These are phyloP conservation scores for Crossaster papposus DNA, from an alignment of 53 echinoderm and acorn worm genomes.

Conservation along the genomic window DNA sequence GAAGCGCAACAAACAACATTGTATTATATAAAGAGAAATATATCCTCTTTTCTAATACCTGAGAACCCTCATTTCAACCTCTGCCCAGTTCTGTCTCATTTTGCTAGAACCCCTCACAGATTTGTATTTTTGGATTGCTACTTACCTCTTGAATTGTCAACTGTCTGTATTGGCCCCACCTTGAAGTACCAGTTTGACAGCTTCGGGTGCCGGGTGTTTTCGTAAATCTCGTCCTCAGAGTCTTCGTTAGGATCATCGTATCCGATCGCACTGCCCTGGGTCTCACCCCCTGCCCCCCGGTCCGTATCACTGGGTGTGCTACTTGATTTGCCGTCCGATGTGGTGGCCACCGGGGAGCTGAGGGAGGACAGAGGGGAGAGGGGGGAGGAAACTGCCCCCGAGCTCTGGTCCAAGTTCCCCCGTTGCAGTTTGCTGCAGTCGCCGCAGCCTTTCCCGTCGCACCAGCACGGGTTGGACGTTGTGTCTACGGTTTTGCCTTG, in stretches of 20 bases:
- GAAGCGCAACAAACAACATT: too few species aligned
- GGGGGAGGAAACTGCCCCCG: conserved; percentile 37
- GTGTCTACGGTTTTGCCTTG: neutral
- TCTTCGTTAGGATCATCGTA: conserved; percentile 54
- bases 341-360: conserved; percentile 42
- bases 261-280: neutral
- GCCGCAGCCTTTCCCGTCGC: conserved; percentile 31
- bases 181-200: conserved; percentile 79
- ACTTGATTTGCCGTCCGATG: conserved; percentile 19
- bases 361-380: conserved; percentile 52
- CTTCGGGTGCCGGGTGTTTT: conserved; percentile 62
- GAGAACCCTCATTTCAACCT: too few species aligned
- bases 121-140: neutral
- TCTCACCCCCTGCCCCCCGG: conserved; percentile 45
- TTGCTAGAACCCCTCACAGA: too few species aligned
- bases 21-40: too few species aligned
- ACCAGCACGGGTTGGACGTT: conserved; percentile 4
- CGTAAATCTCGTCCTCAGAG: conserved; percentile 62
- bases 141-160: conserved; percentile 81
- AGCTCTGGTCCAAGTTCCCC: conserved; percentile 38
- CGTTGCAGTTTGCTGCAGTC: conserved; percentile 46
- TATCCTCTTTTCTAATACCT: too few species aligned
- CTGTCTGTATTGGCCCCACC: conserved; percentile 58
- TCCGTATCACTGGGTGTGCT: conserved; percentile 51
- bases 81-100: too few species aligned